Percentiles rank a stretch among this genome's conserved stretches.
Evolutionary conservation across 2,113 vertebrate genomes (phyloP).

Genomic region (Oncorhynchus tshawytscha): DNA sequence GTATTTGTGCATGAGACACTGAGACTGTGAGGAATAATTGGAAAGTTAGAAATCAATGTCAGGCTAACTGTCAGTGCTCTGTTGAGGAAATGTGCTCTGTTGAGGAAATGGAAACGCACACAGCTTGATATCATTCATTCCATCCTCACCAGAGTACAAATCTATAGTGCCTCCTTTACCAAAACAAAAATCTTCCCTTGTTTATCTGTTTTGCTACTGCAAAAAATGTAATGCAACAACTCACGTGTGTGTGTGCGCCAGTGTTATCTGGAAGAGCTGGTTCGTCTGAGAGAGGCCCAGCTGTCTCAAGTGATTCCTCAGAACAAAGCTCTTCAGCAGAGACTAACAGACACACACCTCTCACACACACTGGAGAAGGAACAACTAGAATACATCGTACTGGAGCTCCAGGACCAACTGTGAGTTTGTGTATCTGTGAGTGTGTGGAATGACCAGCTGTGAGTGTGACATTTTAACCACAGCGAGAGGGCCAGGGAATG

Average conservation of each 20-base stretch:
- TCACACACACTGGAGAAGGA: slow-evolving; percentile 92
- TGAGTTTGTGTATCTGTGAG: slow-evolving; percentile 73
- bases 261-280: slow-evolving; percentile 96
- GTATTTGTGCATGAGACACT: neutral
- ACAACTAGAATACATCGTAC: slow-evolving; percentile 91
- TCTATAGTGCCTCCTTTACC: neutral
- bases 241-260: slow-evolving; percentile 43
- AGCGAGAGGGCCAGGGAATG: slow-evolving; percentile 6
- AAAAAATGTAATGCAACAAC: neutral
- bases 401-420: slow-evolving; percentile 97
- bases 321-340: slow-evolving; percentile 87
- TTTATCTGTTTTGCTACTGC: neutral
- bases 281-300: slow-evolving; percentile 90
- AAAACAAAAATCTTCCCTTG: neutral
- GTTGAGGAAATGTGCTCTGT: neutral
- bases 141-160: neutral
- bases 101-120: neutral
- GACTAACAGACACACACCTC: slow-evolving; percentile 84
- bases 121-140: neutral
- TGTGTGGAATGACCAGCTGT: slow-evolving; percentile 27
- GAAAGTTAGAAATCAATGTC: neutral
- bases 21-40: slow-evolving; percentile 9
- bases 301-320: slow-evolving; percentile 88
- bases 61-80: neutral
- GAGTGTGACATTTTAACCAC: slow-evolving; percentile 48